Evolutionary conservation across 92 coral and sea anemone genomes (phyloP).

Genomic region (Pocillopora grandis): DNA sequence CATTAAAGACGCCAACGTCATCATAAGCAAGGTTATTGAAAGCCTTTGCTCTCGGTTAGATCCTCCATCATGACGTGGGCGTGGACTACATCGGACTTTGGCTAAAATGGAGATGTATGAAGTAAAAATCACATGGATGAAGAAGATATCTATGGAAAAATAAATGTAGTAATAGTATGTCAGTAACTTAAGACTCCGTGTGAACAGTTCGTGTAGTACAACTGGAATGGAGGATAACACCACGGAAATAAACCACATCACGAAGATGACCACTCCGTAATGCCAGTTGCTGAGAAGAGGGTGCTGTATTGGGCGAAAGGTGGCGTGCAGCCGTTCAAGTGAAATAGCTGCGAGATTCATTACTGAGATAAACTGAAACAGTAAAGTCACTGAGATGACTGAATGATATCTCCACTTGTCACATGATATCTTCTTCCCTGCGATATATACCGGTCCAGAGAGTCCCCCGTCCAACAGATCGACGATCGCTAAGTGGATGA

Average conservation of each 20-base stretch:
- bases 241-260: neutral
- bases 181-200: no score
- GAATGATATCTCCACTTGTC: neutral
- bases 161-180: neutral
- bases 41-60: neutral
- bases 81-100: neutral
- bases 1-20: constrained; percentile 3
- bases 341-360: constrained; percentile 5
- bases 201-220: neutral
- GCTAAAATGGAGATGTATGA: neutral
- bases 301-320: neutral
- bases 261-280: neutral
- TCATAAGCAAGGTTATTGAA: constrained; percentile 1
- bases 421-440: neutral
- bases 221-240: neutral
- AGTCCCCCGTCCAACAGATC: constrained; percentile 5
- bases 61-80: neutral
- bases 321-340: neutral
- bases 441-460: neutral
- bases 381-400: neutral
- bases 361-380: neutral
- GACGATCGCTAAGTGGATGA: neutral
- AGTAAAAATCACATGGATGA: neutral
- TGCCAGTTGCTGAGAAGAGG: neutral
- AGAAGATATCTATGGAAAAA: neutral